Percentiles rank a stretch among this genome's conserved stretches.
phyloP scores from a whole-genome alignment of 2,113 vertebrate genomes.

The Formicarius rufipectus region DNA sequence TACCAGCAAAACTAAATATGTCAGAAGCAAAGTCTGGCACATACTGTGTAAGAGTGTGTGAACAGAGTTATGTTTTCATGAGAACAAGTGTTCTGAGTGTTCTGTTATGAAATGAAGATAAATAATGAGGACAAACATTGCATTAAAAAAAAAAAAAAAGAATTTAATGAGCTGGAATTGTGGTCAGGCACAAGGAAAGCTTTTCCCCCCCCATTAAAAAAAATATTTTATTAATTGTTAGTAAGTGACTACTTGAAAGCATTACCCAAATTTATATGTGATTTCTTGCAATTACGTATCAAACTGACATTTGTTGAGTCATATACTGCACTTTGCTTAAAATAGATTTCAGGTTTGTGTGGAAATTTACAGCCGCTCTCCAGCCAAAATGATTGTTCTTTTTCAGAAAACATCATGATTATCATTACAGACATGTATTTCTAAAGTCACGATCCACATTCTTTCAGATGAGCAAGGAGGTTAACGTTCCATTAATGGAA shows the following conservation, averaged over 20 bases:
- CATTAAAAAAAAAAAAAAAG: neutral
- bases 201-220: accelerated
- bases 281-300: neutral
- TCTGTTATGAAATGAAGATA: constrained; percentile 45
- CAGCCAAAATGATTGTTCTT: neutral
- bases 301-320: neutral
- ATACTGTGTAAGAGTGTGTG: constrained; percentile 19
- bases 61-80: constrained; percentile 42
- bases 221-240: neutral
- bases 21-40: neutral
- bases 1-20: neutral
- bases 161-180: constrained; percentile 18
- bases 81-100: constrained; percentile 58
- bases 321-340: neutral
- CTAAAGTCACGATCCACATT: neutral
- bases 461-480: neutral
- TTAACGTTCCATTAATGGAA: constrained; percentile 22
- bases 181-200: neutral
- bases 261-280: neutral
- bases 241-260: neutral
- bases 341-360: neutral
- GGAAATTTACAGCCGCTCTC: neutral
- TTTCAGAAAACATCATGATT: neutral
- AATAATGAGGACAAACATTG: constrained; percentile 52
- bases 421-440: neutral